Evolutionary conservation across 2,888 invertebrate genomes (phyloP), one percentile per base, ranked within the genome.

Genomic region (Panopea generosa): DNA sequence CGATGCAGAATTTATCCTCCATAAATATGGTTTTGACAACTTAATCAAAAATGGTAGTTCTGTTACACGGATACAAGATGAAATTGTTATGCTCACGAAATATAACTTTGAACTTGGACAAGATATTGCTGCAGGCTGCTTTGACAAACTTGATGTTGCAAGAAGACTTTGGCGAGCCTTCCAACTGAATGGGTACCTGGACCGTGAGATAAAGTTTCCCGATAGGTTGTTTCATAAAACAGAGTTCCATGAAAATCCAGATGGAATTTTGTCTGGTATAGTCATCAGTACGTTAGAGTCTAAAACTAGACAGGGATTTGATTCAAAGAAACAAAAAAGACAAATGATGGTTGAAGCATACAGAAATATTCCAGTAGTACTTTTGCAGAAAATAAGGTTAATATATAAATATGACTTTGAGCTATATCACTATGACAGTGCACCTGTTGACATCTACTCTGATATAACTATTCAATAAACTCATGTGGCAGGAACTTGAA

Each of bases 161-260:
- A 22, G 49, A 27, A 52, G 75, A n/a, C 47, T 82, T 20, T 76
- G 77, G 75, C 47, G 40, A 18, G 59, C 63, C 0, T 82, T 82
- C 18, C 77, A 82, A 53, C 60, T 66, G 16, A 82, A 78, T 50
- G 82, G 82, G 2, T 82, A 78, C 55, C 61, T 82, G 3, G 61
- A 68, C 18, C 27, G 40, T 9, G 53, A 67, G 11, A 18, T 33
- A 16, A n/a, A 24, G 20, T 56, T 65, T 53, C 57, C 75, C 26
- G n/a, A 49, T 22, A 14, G 29, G 18, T n/a, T 24, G n/a, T 45
- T 45, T 20, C 3, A 45, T 18, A 16, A 45, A 6, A 16, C 16
- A 45, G 45, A 45, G 6, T 45, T 45, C 20, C 3, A 9, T 4
- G 6, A 16, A 4, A 18, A 18, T 45, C 20, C 45, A 18, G n/a